These are phyloP conservation scores for Chymomyza procnemis DNA, from an alignment of 2,888 invertebrate genomes.

Conservation along the genomic window DNA sequence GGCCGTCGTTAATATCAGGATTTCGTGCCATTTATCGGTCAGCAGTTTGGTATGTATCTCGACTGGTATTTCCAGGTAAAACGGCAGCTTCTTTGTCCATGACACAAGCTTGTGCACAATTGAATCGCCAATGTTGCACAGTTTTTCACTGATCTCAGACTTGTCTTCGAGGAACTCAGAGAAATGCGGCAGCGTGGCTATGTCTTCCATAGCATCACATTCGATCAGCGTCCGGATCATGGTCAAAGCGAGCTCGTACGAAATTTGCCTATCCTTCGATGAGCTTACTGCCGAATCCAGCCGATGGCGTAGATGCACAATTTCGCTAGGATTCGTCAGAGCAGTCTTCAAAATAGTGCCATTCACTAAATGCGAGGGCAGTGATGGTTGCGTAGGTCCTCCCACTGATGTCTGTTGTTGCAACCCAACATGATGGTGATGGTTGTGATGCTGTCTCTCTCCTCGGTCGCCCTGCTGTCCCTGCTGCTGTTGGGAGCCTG, in stretches of 20 bases:
- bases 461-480: constrained; percentile 63
- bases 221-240: constrained; percentile 96
- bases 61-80: constrained; percentile 96
- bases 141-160: constrained; percentile 92
- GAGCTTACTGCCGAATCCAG: constrained; percentile 93
- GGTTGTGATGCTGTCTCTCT: constrained; percentile 50
- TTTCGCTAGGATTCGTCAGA: constrained; percentile 95
- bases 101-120: constrained; percentile 99
- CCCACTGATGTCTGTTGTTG: constrained; percentile 43
- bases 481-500: constrained; percentile 74
- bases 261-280: constrained; percentile 89
- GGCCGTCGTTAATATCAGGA: constrained; percentile 94
- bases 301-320: constrained; percentile 91
- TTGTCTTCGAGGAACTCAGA: constrained; percentile 94
- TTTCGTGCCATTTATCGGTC: constrained; percentile 99
- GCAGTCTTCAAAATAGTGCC: constrained; percentile 96
- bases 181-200: constrained; percentile 94
- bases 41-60: constrained; percentile 96
- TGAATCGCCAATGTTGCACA: constrained; percentile 97
- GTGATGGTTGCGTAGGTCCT: constrained; percentile 50
- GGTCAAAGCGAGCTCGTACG: constrained; percentile 89
- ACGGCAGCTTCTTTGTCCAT: constrained; percentile 98
- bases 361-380: constrained; percentile 89
- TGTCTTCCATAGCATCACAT: constrained; percentile 97
- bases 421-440: constrained; percentile 64